phyloP scores from a whole-genome alignment of 2,113 vertebrate genomes.

The Cottus gobio region DNA sequence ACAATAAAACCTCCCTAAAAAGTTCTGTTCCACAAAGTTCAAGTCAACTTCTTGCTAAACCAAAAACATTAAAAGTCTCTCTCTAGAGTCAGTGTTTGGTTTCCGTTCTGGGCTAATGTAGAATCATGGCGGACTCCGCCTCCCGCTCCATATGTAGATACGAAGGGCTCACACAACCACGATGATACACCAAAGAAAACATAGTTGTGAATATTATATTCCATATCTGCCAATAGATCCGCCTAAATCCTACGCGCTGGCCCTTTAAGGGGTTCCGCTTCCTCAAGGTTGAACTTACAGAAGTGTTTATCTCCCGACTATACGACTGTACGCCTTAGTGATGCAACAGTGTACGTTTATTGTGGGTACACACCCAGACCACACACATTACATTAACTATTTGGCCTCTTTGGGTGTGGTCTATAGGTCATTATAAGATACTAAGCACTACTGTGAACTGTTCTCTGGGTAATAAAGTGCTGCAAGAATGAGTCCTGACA shows the following conservation, averaged over 20 bases:
- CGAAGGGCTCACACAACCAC: too few species aligned
- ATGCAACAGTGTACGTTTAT: background rate
- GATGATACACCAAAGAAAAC: background rate
- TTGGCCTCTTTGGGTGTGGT: constrained; percentile 6
- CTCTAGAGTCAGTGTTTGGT: too few species aligned
- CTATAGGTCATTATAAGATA: background rate
- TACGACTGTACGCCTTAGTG: background rate
- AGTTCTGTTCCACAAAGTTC: background rate
- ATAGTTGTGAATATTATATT: background rate
- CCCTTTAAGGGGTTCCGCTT: background rate
- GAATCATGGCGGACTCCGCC: too few species aligned
- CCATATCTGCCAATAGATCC: background rate
- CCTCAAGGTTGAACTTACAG: background rate
- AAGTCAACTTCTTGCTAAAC: background rate
- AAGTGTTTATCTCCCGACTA: background rate
- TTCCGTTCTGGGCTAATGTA: too few species aligned
- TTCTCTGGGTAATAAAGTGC: background rate
- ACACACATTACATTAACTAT: background rate
- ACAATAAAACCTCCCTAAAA: too few species aligned
- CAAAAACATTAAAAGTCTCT: too few species aligned
- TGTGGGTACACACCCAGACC: background rate
- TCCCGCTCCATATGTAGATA: too few species aligned
- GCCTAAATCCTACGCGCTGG: background rate
- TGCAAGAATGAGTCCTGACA: background rate
- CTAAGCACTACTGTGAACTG: background rate